A percentile compares a stretch with the other conserved stretches of the same genome.
phyloP scores from a whole-genome alignment of 2,888 invertebrate species.

The Epinotia demarniana region DNA sequence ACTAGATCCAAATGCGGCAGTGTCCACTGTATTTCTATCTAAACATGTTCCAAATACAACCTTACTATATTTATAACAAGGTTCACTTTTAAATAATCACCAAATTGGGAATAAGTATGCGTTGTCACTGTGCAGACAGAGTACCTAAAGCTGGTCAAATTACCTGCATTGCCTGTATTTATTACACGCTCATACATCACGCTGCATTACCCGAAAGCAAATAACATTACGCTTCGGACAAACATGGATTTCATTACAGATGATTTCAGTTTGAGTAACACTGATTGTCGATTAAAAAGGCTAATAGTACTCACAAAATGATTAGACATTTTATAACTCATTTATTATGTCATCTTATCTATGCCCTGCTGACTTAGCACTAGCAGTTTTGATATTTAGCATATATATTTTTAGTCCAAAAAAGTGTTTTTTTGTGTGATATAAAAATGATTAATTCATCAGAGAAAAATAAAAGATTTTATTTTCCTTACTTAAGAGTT shows the following conservation, averaged over 20 bases:
- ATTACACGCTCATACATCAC: conserved; percentile 33
- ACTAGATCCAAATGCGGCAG: neutral
- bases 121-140: neutral
- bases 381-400: too few species aligned
- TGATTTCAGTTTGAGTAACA: neutral
- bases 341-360: too few species aligned
- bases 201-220: conserved; percentile 15
- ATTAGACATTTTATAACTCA: too few species aligned
- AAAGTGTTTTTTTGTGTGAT: too few species aligned
- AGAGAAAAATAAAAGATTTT: too few species aligned
- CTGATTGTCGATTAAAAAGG: neutral
- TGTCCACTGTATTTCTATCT: neutral
- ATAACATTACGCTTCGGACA: conserved; percentile 3
- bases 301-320: neutral
- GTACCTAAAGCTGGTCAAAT: conserved; percentile 6
- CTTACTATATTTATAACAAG: neutral
- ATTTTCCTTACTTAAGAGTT: too few species aligned
- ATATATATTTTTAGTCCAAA: too few species aligned
- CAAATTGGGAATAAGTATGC: neutral
- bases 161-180: conserved; percentile 38
- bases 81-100: neutral
- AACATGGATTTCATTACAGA: neutral
- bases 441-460: too few species aligned
- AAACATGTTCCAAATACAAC: neutral
- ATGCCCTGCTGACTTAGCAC: too few species aligned